Evolutionary conservation across 64 coral and sea anemone species (phyloP).

Genomic region (Dendronephthya gigantea): DNA sequence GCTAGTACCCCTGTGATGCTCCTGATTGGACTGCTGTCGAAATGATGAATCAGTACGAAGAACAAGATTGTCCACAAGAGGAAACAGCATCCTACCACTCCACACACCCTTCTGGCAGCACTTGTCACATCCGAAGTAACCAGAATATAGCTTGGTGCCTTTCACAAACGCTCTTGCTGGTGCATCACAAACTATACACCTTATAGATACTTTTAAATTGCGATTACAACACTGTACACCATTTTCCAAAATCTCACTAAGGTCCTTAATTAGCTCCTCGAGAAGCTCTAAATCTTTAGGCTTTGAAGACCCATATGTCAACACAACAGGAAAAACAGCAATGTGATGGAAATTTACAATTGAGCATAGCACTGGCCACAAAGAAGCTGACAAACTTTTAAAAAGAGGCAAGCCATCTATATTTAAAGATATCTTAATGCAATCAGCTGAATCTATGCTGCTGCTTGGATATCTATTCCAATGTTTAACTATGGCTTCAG

Average conservation of each 20-base stretch:
- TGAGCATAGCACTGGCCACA: background rate
- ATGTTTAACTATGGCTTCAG: background rate
- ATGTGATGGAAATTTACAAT: background rate
- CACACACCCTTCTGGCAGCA: too few species aligned
- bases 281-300: conserved; percentile 1
- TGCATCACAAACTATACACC: background rate
- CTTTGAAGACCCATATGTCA: background rate
- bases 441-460: background rate
- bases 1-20: background rate
- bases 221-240: background rate
- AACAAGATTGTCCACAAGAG: background rate
- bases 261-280: background rate
- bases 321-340: background rate
- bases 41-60: background rate
- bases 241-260: background rate
- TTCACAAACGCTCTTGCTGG: conserved; percentile 6
- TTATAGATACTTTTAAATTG: background rate
- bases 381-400: background rate
- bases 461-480: background rate
- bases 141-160: conserved; percentile 1
- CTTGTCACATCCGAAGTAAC: background rate
- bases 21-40: background rate
- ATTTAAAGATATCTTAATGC: background rate
- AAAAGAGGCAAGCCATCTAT: background rate
- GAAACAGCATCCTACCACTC: background rate